Base-by-base conservation (phyloP, 2,113 vertebrate genomes). In the Oncorhynchus tshawytscha region DNA sequence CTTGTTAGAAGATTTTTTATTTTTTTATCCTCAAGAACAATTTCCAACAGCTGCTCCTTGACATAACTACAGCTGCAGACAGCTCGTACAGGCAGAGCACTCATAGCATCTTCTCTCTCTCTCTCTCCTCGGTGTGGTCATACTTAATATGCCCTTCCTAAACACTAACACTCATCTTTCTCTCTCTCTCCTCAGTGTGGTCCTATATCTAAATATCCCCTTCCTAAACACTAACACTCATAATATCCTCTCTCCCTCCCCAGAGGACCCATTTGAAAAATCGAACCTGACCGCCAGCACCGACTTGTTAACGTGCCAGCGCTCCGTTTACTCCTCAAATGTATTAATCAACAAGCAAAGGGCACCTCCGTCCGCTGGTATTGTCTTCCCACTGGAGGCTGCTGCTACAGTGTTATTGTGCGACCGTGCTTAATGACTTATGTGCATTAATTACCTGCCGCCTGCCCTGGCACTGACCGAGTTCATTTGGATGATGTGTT, bases 401-500 rank as follows among this genome's bases (percentile, higher is more conserved):
- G 22, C 67, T 12, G 27, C 74, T 76, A 74, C 51, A 1, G 75
- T 60, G 75, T 68, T 75, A 0, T 22, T 64, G 15, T n/a, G 75
- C 74, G 71, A 82, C 70, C 57, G 70, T 65, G 67, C 2, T 77
- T 90, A 89, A 91, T 86, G 82, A 90, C 78, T 75, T 45, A 67
- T 67, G 78, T 70, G 74, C 81, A 86, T 91, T 87, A 91, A 92
- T 91, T 86, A 88, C 77, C 75, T 77, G 81, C 57, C 81, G 72
- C 82, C 66, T 29, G 67, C 62, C 31, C 51, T 77, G 84, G 83
- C 78, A 67, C 65, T 45, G 39, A 67, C 39, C 8, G 77, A 78
- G 84, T 91, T 87, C 84, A 90, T 91, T 90, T 87, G 66, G 78
- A 86, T 88, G 86, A 92, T 90, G 78, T 72, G 88, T 89, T 84